Percentiles rank a stretch among this genome's conserved stretches.
phyloP scores from a whole-genome alignment of 2,113 vertebrate species.

The Myotis davidii region DNA sequence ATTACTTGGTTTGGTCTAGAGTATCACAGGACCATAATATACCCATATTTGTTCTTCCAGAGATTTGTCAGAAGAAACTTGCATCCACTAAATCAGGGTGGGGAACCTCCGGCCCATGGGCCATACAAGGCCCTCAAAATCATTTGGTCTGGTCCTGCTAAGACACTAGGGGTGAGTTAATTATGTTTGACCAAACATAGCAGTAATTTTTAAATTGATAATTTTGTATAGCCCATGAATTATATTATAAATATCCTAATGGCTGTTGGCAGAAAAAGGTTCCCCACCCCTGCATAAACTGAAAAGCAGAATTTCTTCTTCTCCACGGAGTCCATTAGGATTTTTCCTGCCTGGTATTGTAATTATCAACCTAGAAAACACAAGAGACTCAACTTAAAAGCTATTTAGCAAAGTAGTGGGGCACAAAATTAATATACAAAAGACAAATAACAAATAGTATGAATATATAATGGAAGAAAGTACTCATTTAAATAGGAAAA shows the following conservation, averaged over 20 bases:
- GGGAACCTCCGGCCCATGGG: no score
- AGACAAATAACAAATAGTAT: neutral
- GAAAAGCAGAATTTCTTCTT: slow-evolving; percentile 17
- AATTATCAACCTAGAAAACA: slow-evolving; percentile 45
- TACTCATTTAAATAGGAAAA: neutral
- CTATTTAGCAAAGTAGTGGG: neutral
- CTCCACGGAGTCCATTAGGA: neutral
- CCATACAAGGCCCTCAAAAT: no score
- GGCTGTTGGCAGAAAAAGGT: no score
- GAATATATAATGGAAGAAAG: neutral
- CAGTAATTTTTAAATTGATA: no score
- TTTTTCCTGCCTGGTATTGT: neutral
- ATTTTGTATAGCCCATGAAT: no score
- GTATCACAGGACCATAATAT: neutral
- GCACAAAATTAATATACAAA: slow-evolving; percentile 50
- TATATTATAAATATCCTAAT: no score
- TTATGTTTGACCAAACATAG: no score
- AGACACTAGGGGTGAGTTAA: no score
- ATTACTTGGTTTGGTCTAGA: neutral
- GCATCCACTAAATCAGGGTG: neutral
- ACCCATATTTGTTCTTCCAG: neutral
- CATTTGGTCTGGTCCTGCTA: no score
- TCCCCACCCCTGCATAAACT: neutral
- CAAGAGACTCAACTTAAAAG: slow-evolving; percentile 10
- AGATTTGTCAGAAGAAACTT: neutral